Conservation (phyloP, 2,888 invertebrate species). For the Amblyjoppa fuscipennis region DNA sequence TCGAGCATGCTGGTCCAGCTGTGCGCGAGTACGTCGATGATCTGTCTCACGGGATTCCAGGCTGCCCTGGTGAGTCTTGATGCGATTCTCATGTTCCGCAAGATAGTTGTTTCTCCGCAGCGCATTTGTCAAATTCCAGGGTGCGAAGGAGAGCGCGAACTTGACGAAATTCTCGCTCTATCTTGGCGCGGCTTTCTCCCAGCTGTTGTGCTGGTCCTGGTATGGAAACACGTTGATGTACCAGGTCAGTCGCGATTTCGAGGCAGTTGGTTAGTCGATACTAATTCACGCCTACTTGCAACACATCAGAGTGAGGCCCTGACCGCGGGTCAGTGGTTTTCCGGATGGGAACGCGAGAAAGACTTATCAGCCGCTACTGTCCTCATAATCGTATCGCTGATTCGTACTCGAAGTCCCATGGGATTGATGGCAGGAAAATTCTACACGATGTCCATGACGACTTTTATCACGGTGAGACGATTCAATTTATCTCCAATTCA, state of each 20-base stretch:
- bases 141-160: conserved; percentile 73
- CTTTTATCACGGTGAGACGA: conserved; percentile 73
- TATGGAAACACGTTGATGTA: conserved; percentile 76
- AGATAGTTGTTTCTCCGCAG: background rate
- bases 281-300: conserved; percentile 15
- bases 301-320: conserved; percentile 58
- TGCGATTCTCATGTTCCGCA: background rate
- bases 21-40: conserved; percentile 78
- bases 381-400: conserved; percentile 72
- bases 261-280: background rate
- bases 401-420: conserved; percentile 71
- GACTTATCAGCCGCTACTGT: conserved; percentile 54
- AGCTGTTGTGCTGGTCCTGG: conserved; percentile 78
- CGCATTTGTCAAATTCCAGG: conserved; percentile 63
- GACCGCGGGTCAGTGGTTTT: conserved; percentile 74
- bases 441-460: conserved; percentile 74
- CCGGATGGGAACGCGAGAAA: conserved; percentile 73
- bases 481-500: background rate
- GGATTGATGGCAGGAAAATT: conserved; percentile 75
- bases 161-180: conserved; percentile 75
- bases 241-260: conserved; percentile 68
- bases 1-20: conserved; percentile 78
- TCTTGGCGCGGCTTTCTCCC: conserved; percentile 75
- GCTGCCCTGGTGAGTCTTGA: conserved; percentile 71
- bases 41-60: conserved; percentile 81